Evolutionary conservation across 2,888 invertebrate species (phyloP).

Genomic region (Cataglyphis albicans): DNA sequence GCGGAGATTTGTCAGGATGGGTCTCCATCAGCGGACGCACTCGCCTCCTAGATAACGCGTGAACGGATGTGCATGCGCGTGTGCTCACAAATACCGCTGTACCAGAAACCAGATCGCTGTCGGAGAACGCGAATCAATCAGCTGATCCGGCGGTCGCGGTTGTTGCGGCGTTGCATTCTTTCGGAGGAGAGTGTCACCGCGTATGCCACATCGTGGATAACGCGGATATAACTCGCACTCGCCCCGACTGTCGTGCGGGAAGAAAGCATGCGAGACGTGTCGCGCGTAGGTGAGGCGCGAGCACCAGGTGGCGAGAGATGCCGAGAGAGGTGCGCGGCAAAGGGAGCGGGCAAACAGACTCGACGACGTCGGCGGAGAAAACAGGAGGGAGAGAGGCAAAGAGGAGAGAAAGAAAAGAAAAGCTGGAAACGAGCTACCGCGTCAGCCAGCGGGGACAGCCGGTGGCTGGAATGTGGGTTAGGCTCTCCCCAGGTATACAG

Average conservation of each 20-base stretch:
- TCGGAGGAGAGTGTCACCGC: slow-evolving; percentile 48
- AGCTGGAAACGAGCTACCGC: slow-evolving; percentile 68
- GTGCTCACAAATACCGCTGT: slow-evolving; percentile 19
- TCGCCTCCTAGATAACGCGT: neutral
- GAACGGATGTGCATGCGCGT: slow-evolving; percentile 10
- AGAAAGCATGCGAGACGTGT: slow-evolving; percentile 61
- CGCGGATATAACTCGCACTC: slow-evolving; percentile 23
- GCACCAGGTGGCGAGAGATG: slow-evolving; percentile 55
- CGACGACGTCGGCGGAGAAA: slow-evolving; percentile 17
- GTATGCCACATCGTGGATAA: slow-evolving; percentile 31
- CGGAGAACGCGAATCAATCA: slow-evolving; percentile 49
- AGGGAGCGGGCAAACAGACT: slow-evolving; percentile 13
- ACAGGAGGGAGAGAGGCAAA: slow-evolving; percentile 3
- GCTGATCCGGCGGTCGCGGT: slow-evolving; percentile 53
- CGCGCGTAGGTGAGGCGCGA: slow-evolving; percentile 72
- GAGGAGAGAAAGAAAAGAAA: slow-evolving; percentile 66
- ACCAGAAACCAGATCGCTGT: slow-evolving; percentile 45
- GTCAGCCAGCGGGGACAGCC: slow-evolving; percentile 77
- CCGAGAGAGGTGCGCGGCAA: slow-evolving; percentile 32
- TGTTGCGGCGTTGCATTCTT: slow-evolving; percentile 48
- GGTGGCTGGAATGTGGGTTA: slow-evolving; percentile 83
- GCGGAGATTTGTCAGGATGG: slow-evolving; percentile 23
- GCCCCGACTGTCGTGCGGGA: slow-evolving; percentile 45
- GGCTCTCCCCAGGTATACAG: slow-evolving; percentile 76
- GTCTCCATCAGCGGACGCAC: slow-evolving; percentile 23